Conservation (phyloP, 2,797 vertebrate species). For the Geotrypetes seraphini region DNA sequence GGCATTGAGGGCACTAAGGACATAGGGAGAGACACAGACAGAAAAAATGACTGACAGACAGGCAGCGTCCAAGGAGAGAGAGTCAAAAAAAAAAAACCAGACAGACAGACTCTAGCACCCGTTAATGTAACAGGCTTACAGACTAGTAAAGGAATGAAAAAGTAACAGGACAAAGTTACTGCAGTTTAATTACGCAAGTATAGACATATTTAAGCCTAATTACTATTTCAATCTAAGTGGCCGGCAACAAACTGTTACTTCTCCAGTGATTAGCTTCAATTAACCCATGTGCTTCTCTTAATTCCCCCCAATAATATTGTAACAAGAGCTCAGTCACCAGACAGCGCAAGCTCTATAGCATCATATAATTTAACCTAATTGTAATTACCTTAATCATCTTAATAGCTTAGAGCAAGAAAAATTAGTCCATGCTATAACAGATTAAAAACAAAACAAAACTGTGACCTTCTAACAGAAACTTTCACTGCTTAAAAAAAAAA, state of each 20-base stretch:
- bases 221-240: slow-evolving; percentile 8
- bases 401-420: slow-evolving; percentile 12
- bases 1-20: too few relatives aligned
- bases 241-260: not conserved
- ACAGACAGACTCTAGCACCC: too few relatives aligned
- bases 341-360: not conserved
- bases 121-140: too few relatives aligned
- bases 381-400: slow-evolving; percentile 4
- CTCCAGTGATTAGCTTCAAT: slow-evolving; percentile 3
- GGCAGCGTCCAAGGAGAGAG: too few relatives aligned
- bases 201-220: not conserved
- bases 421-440: not conserved
- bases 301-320: not conserved
- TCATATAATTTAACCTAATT: not conserved
- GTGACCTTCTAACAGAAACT: too few relatives aligned
- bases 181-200: not conserved
- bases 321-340: too few relatives aligned
- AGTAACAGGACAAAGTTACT: not conserved
- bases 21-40: too few relatives aligned
- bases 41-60: too few relatives aligned
- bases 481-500: too few relatives aligned
- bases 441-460: slow-evolving; percentile 14
- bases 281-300: not conserved
- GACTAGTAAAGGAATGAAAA: too few relatives aligned
- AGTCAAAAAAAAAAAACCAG: too few relatives aligned